Percentiles rank a stretch among this genome's conserved stretches.
Evolutionary conservation across 2,797 vertebrate species (phyloP).

Genomic region (Pipistrellus pipistrellus): DNA sequence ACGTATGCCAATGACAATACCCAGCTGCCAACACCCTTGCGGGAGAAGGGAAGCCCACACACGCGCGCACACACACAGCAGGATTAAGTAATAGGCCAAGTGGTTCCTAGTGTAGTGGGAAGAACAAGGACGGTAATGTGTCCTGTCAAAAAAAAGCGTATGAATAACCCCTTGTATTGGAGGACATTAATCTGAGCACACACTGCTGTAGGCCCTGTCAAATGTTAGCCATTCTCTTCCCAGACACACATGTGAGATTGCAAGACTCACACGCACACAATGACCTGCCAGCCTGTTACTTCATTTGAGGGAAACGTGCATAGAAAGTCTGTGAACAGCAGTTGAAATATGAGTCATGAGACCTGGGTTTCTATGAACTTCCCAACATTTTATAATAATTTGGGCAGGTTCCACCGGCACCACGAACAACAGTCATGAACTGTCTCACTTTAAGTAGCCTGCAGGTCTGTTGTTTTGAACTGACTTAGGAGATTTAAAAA

Average conservation of each 20-base stretch:
- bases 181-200: neutral
- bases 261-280: neutral
- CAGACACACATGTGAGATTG: neutral
- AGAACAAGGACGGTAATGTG: conserved; percentile 26
- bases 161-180: conserved; percentile 18
- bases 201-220: neutral
- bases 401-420: neutral
- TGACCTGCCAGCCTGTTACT: neutral
- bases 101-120: conserved; percentile 47
- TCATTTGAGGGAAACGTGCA: neutral
- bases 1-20: conserved; percentile 89
- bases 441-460: neutral
- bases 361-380: neutral
- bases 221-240: neutral
- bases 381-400: neutral
- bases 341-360: neutral
- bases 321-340: neutral
- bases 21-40: conserved; percentile 43
- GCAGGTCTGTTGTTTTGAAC: neutral
- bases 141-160: neutral
- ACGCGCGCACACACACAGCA: neutral
- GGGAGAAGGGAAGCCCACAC: neutral
- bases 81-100: conserved; percentile 55
- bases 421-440: neutral
- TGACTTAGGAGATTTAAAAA: neutral